These are phyloP conservation scores for Drosophila triauraria DNA, from an alignment of 1,140 invertebrate genomes.

Conservation along the genomic window DNA sequence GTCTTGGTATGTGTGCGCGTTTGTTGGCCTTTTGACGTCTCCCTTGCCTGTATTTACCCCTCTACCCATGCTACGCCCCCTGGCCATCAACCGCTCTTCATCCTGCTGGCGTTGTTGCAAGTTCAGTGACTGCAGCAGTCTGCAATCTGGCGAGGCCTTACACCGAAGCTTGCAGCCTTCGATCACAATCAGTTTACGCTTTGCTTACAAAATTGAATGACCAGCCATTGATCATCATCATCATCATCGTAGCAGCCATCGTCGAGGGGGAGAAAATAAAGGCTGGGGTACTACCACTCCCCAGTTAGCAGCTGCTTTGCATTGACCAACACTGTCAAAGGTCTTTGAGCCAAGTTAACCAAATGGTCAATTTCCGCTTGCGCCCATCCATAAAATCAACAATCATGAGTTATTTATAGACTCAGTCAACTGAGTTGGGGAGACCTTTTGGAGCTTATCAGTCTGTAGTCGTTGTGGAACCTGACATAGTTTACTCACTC, in stretches of 20 bases:
- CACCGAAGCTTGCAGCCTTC: conserved; percentile 48
- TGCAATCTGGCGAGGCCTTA: conserved; percentile 21
- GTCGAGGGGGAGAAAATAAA: conserved; percentile 5
- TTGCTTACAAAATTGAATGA: conserved; percentile 77
- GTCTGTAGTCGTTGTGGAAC: conserved; percentile 12
- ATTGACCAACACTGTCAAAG: conserved; percentile 67
- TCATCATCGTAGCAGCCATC: conserved; percentile 5
- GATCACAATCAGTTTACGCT: conserved; percentile 80
- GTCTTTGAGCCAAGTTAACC: conserved; percentile 56
- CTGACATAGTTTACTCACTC: conserved; percentile 30
- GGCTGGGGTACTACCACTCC: conserved; percentile 23
- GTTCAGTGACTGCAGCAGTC: conserved; percentile 56
- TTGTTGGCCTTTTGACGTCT: conserved; percentile 75
- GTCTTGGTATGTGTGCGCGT: conserved; percentile 66
- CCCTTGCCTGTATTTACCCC: conserved; percentile 23
- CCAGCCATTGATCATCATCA: conserved; percentile 69
- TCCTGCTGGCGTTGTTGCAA: conserved; percentile 57
- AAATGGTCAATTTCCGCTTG: conserved; percentile 74
- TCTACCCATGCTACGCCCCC: conserved; percentile 8
- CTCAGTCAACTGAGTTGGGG: conserved; percentile 5
- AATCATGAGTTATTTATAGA: conserved; percentile 58
- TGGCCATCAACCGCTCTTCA: conserved; percentile 33
- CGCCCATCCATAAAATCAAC: conserved; percentile 44
- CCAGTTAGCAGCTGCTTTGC: conserved; percentile 54
- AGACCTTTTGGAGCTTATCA: conserved; percentile 29